These are phyloP conservation scores for Venustoraphidia nigricollis DNA, from an alignment of 2,888 invertebrate species.

Conservation along the genomic window DNA sequence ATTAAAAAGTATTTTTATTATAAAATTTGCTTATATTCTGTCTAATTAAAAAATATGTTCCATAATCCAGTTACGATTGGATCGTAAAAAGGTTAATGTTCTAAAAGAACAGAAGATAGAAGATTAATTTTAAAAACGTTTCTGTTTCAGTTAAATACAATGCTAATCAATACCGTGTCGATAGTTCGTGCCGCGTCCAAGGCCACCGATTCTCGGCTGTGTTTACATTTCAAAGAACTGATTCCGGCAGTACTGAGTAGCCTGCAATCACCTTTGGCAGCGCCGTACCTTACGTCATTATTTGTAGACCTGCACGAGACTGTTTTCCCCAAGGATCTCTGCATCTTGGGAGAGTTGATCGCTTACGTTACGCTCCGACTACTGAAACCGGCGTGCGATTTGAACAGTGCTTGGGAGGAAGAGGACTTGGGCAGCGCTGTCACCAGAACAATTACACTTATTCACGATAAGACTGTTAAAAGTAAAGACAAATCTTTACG, in stretches of 20 bases:
- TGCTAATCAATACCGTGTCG: conserved; percentile 29
- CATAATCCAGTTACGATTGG: no score
- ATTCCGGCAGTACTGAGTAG: conserved; percentile 41
- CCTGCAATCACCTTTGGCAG: conserved; percentile 63
- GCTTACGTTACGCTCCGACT: conserved; percentile 59
- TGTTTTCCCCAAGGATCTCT: conserved; percentile 31
- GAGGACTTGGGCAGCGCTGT: conserved; percentile 48
- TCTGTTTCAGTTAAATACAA: conserved; percentile 24
- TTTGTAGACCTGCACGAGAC: conserved; percentile 42
- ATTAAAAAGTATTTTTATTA: no score
- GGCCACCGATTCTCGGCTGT: conserved; percentile 34
- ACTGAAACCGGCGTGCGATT: conserved; percentile 63
- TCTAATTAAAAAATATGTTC: no score
- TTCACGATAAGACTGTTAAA: conserved; percentile 35
- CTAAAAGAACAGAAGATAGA: no score
- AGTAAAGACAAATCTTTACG: conserved; percentile 17
- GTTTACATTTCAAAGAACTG: conserved; percentile 38
- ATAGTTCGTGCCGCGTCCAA: conserved; percentile 33
- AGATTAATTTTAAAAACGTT: neutral
- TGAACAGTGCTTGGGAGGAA: conserved; percentile 62
- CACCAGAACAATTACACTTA: conserved; percentile 41
- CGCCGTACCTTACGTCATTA: conserved; percentile 44
- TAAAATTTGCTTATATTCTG: no score
- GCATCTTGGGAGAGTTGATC: conserved; percentile 39
- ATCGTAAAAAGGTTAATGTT: no score